Evolutionary conservation across 2,888 invertebrate species (phyloP).

Genomic region (Eilema sororculum): DNA sequence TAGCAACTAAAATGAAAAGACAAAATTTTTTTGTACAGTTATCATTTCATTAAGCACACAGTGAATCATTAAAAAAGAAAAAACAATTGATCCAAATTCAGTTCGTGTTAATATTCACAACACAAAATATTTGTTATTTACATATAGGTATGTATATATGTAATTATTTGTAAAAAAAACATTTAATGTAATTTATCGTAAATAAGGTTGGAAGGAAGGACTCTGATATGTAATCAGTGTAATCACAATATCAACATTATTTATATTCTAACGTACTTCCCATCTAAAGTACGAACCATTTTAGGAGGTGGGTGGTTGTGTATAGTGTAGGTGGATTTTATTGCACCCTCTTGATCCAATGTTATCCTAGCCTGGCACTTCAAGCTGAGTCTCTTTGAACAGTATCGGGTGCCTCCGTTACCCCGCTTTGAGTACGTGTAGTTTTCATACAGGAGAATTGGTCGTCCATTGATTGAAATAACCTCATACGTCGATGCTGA

Average conservation of each 20-base stretch:
- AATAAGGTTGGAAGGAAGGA: not conserved
- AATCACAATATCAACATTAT: not conserved
- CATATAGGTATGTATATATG: no score
- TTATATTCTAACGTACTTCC: constrained; percentile 13
- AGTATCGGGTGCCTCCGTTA: not conserved
- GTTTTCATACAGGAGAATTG: constrained; percentile 7
- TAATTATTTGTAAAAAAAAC: no score
- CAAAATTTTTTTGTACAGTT: not conserved
- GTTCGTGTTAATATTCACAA: not conserved
- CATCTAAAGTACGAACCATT: constrained; percentile 16
- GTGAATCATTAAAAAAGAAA: not conserved
- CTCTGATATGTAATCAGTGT: not conserved
- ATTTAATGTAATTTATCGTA: no score
- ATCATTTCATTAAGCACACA: not conserved
- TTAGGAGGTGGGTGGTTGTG: constrained; percentile 53
- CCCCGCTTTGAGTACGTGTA: constrained; percentile 6
- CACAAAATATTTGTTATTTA: not conserved
- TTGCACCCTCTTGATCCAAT: not conserved
- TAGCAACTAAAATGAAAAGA: not conserved
- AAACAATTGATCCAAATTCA: not conserved
- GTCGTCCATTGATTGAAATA: not conserved
- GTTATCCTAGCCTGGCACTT: constrained; percentile 4
- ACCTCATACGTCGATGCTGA: not conserved
- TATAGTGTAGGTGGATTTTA: not conserved
- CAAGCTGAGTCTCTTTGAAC: not conserved